Percentiles rank a stretch among this genome's conserved stretches.
phyloP scores from a whole-genome alignment of 2,888 invertebrate genomes.

The Conomelus anceps region DNA sequence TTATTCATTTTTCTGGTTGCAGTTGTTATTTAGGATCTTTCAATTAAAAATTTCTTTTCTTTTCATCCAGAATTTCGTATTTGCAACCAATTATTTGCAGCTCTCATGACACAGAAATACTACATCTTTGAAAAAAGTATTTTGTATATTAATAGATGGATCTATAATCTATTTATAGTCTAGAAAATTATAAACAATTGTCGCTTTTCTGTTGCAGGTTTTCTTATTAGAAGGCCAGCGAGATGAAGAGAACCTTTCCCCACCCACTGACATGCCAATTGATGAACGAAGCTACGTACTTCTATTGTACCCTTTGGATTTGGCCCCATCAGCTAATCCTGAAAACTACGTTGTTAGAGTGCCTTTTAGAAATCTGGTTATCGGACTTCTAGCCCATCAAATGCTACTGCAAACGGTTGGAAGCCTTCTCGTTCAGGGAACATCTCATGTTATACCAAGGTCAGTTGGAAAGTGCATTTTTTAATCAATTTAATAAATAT shows the following conservation, averaged over 20 bases:
- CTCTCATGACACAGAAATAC: too few relatives aligned
- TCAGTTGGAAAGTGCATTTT: conserved; percentile 11
- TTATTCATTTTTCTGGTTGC: too few relatives aligned
- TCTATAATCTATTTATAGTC: too few relatives aligned
- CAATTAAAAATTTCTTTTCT: too few relatives aligned
- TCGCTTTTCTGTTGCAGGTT: conserved; percentile 43
- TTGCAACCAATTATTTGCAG: too few relatives aligned
- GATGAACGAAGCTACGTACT: conserved; percentile 43
- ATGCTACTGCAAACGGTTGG: conserved; percentile 87
- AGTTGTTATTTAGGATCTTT: too few relatives aligned
- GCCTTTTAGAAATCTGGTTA: conserved; percentile 78
- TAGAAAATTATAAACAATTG: background rate
- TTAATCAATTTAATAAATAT: background rate
- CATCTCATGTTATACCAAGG: conserved; percentile 53
- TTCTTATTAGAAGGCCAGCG: conserved; percentile 55
- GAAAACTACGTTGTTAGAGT: conserved; percentile 75
- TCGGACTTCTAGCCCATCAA: conserved; percentile 86
- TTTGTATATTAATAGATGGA: too few relatives aligned
- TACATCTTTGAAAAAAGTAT: too few relatives aligned
- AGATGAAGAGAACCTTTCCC: conserved; percentile 37
- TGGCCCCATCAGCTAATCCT: conserved; percentile 39
- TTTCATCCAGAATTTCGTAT: too few relatives aligned
- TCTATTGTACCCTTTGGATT: conserved; percentile 33
- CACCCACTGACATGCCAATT: conserved; percentile 37
- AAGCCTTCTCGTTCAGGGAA: conserved; percentile 72